Percentiles rank a stretch among this genome's conserved stretches.
Conservation (phyloP, 2,888 invertebrate genomes). For the Euspilapteryx auroguttella region DNA sequence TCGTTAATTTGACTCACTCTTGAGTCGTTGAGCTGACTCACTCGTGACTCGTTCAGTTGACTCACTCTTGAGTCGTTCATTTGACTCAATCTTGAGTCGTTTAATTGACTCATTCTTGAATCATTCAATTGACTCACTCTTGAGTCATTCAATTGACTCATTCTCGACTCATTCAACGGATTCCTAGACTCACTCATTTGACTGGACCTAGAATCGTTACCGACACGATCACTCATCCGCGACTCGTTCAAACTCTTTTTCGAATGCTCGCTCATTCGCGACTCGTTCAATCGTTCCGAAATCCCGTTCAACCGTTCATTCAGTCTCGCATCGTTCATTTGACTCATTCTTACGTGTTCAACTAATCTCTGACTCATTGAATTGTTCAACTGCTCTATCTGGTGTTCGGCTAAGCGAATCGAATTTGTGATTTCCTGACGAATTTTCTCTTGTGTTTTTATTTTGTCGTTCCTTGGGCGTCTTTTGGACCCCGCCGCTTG, state of each 20-base stretch:
- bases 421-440: conserved; percentile 21
- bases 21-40: conserved; percentile 2
- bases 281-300: conserved; percentile 14
- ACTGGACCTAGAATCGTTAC: conserved; percentile 5
- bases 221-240: conserved; percentile 7
- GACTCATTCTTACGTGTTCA: conserved; percentile 14
- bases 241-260: conserved; percentile 11
- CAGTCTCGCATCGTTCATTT: conserved; percentile 10
- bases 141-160: conserved; percentile 9
- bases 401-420: conserved; percentile 19
- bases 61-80: conserved; percentile 13
- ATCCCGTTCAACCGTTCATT: conserved; percentile 9
- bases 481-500: conserved; percentile 38
- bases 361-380: conserved; percentile 19
- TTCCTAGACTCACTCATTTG: background rate
- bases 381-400: conserved; percentile 19
- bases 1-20: conserved; percentile 12
- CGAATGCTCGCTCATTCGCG: conserved; percentile 6
- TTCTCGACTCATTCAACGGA: conserved; percentile 6
- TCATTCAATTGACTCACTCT: conserved; percentile 18
- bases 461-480: conserved; percentile 27
- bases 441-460: conserved; percentile 29
- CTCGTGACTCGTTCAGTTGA: background rate
- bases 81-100: conserved; percentile 9
- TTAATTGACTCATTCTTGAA: conserved; percentile 16